A percentile compares a stretch with the other conserved stretches of the same genome.
These are phyloP conservation scores for Lordiphosa collinella DNA, from an alignment of 1,140 invertebrate genomes.

Conservation along the genomic window DNA sequence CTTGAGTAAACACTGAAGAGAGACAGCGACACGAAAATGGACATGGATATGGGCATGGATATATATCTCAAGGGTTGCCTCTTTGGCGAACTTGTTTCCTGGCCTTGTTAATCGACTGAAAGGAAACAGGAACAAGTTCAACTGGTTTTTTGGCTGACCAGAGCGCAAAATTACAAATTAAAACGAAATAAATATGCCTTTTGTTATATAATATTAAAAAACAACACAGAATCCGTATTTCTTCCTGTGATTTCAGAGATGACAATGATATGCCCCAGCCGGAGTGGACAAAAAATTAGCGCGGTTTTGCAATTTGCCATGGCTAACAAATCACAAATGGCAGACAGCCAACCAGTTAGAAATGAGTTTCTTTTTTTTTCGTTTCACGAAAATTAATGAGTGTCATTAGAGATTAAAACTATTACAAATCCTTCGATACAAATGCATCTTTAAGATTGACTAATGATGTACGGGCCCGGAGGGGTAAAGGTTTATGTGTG, in stretches of 20 bases:
- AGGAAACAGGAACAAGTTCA: constrained; percentile 48
- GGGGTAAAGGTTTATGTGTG: constrained; percentile 54
- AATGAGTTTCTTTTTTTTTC: constrained; percentile 16
- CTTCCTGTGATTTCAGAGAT: constrained; percentile 15
- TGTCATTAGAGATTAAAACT: constrained; percentile 46
- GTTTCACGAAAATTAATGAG: constrained; percentile 53
- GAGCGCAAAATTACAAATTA: constrained; percentile 77
- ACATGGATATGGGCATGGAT: constrained; percentile 30
- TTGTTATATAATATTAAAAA: constrained; percentile 60
- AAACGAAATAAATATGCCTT: constrained; percentile 77
- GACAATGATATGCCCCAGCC: constrained; percentile 55
- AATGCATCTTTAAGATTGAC: constrained; percentile 74
- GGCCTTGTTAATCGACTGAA: constrained; percentile 56
- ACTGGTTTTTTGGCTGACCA: constrained; percentile 75
- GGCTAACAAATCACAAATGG: constrained; percentile 59
- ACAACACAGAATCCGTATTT: constrained; percentile 7
- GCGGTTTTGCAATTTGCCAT: constrained; percentile 74
- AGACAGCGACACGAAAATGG: constrained; percentile 18
- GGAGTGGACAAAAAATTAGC: constrained; percentile 55
- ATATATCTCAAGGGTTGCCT: constrained; percentile 55
- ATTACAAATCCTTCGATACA: constrained; percentile 54
- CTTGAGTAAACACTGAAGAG: constrained; percentile 64
- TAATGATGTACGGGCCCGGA: constrained; percentile 61
- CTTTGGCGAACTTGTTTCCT: constrained; percentile 51
- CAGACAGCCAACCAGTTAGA: constrained; percentile 14